Base-by-base conservation (phyloP, 1,140 invertebrate species). In the Drosophila trapezifrons region DNA sequence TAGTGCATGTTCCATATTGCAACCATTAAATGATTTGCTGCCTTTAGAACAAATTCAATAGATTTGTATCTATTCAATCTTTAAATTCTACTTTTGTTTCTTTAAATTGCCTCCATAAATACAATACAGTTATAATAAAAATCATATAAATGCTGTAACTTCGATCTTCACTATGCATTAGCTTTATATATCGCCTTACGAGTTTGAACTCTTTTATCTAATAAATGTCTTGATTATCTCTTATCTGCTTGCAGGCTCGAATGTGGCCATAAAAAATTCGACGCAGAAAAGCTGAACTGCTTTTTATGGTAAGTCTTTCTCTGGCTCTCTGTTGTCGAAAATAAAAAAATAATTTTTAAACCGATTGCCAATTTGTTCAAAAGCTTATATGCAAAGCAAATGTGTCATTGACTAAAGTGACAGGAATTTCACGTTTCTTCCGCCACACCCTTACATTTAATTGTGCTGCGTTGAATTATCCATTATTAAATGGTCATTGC, bases 261-360 rank as follows among this genome's bases (percentile, higher is more conserved):
- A 71, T 57, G 35, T 29, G 38, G 49, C 42, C 52, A 43, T 38
- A 17, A 49, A 70, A 55, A 55, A 67, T 67, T 57, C 22, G 15
- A 37, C 7, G 3, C 51, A 51, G 20, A 37, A 29, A 49, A 38
- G 57, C 25, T 37, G 42, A 71, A 75, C 64, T 63, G 55, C 56
- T 78, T 83, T 83, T 74, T 59, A 70, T 75, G 80, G 80, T 82
- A 76, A 56, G 80, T 75, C 6, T 25, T 20, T 17, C n/a, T 15
- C 4, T 5, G 25, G 17, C 17, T 29, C 6, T 25, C 25, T 10
- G 15, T 22, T 22, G 18, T 4, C 13, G 10, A 8, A 15, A 22
- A 12, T 29, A 4, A 42, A 32, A 42, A 43, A 9, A 25, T 51
- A 32, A n/a, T n/a, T 17, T 58, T 63, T 18, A 57, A 29, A 13